Conservation (phyloP, 2,113 vertebrate species). For the Tetrax tetrax region DNA sequence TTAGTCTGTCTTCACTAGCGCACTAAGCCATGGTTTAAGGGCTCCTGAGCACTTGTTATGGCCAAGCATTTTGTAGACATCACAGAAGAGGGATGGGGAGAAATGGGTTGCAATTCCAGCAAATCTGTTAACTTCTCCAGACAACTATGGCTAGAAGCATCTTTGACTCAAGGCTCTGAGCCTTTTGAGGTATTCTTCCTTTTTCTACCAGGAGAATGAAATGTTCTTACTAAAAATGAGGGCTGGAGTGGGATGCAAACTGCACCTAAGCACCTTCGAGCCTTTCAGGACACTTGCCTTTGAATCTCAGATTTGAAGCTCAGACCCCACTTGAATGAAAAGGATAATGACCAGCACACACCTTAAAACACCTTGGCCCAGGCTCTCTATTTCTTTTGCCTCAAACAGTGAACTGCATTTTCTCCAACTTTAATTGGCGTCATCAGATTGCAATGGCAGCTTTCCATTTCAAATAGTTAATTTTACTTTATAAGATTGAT, state of each 20-base stretch:
- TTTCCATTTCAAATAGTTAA: slow-evolving; percentile 7
- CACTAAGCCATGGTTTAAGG: neutral
- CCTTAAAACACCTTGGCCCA: neutral
- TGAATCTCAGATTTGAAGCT: neutral
- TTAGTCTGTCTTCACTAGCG: neutral
- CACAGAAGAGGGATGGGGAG: neutral
- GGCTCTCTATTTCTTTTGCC: neutral
- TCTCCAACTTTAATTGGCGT: neutral
- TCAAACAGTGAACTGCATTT: neutral
- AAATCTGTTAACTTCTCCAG: neutral
- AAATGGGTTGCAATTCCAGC: neutral
- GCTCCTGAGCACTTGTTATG: neutral
- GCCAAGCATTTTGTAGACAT: neutral
- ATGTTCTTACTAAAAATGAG: neutral
- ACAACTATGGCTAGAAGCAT: neutral
- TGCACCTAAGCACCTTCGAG: neutral
- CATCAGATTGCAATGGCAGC: neutral
- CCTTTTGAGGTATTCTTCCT: neutral
- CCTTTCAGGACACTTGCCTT: neutral
- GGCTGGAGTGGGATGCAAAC: neutral
- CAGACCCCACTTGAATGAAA: neutral
- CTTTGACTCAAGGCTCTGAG: neutral
- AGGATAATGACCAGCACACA: neutral
- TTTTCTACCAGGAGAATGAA: neutral
- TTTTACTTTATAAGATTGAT: neutral